phyloP scores from a whole-genome alignment of 2,113 vertebrate genomes.

The Centropus unirufus region DNA sequence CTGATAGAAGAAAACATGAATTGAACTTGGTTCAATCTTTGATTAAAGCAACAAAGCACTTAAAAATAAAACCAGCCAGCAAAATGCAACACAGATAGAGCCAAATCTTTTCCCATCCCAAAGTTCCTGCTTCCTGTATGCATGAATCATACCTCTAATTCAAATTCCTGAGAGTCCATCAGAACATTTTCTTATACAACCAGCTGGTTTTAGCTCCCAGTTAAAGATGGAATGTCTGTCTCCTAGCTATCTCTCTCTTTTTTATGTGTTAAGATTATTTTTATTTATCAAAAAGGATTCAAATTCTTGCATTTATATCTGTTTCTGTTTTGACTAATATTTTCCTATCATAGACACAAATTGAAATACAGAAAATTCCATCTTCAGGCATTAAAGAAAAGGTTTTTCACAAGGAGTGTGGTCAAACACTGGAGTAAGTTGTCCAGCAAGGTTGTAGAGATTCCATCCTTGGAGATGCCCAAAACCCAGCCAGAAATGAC shows the following conservation, averaged over 20 bases:
- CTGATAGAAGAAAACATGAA: neutral
- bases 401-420: neutral
- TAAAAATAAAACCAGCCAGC: neutral
- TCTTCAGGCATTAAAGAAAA: neutral
- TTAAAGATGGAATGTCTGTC: neutral
- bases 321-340: neutral
- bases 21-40: neutral
- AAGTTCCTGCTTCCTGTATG: neutral
- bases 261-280: neutral
- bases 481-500: fast-evolving
- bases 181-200: neutral
- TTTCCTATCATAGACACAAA: neutral
- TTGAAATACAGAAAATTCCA: neutral
- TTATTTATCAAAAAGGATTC: neutral
- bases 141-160: neutral
- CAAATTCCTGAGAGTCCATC: neutral
- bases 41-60: neutral
- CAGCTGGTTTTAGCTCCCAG: neutral
- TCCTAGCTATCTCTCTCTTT: neutral
- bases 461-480: neutral
- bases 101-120: neutral
- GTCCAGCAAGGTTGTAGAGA: neutral
- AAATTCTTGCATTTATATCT: neutral
- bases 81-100: neutral
- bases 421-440: no score